These are phyloP conservation scores for Spea bombifrons DNA, from an alignment of 2,113 vertebrate genomes.

Conservation along the genomic window DNA sequence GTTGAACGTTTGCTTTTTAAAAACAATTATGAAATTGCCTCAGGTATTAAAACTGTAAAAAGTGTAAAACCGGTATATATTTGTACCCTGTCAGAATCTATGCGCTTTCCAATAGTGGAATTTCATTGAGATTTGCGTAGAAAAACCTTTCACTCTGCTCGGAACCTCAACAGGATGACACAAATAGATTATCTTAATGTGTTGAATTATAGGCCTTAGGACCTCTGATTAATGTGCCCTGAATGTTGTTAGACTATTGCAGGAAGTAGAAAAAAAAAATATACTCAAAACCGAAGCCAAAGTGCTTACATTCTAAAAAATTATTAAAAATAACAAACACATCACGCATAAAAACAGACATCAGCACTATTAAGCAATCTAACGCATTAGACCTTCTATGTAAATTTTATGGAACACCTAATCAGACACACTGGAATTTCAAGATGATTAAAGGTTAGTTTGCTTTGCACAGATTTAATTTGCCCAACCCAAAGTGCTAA, in stretches of 20 bases:
- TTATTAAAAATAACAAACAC: constrained; percentile 18
- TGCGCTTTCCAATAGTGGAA: not conserved
- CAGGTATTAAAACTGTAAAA: constrained; percentile 34
- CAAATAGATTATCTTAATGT: not conserved
- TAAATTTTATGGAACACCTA: not conserved
- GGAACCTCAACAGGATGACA: not conserved
- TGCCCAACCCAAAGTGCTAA: constrained; percentile 4
- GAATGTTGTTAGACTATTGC: not conserved
- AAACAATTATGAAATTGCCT: constrained; percentile 33
- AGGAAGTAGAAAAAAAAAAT: constrained; percentile 27
- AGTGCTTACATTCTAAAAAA: constrained; percentile 31
- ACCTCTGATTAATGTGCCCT: not conserved
- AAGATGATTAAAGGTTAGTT: constrained; percentile 1
- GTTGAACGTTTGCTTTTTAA: constrained; percentile 18
- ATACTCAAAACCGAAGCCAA: not conserved
- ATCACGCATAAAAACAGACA: constrained; percentile 31
- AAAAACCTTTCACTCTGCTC: not conserved
- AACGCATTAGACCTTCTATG: constrained; percentile 15
- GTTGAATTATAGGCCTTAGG: not conserved
- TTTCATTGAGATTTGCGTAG: constrained; percentile 11
- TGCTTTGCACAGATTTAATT: not conserved
- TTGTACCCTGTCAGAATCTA: not conserved
- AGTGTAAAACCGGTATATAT: constrained; percentile 18
- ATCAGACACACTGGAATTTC: not conserved
- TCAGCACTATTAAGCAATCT: constrained; percentile 21